Percentiles rank a stretch among this genome's conserved stretches.
These are phyloP conservation scores for Eilema caniola DNA, from an alignment of 2,888 invertebrate species.

Conservation along the genomic window DNA sequence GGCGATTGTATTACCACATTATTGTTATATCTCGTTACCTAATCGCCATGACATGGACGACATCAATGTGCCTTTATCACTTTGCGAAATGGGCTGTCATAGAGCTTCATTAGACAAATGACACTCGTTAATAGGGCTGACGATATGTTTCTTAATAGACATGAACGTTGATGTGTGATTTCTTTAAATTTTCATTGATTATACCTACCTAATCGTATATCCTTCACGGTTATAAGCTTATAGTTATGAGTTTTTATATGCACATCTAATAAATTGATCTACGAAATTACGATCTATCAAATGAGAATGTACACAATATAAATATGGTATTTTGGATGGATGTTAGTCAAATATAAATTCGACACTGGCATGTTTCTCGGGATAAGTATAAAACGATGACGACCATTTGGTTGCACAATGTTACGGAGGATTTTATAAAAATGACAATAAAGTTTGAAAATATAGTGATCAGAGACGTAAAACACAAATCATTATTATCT, in stretches of 20 bases:
- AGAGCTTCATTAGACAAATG: constrained; percentile 47
- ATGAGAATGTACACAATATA: not conserved
- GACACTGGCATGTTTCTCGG: not conserved
- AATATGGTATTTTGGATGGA: not conserved
- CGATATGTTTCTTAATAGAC: constrained; percentile 40
- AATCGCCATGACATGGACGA: constrained; percentile 44
- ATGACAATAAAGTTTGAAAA: too few relatives aligned
- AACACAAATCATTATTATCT: too few relatives aligned
- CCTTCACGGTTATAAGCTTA: not conserved
- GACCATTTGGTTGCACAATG: too few relatives aligned
- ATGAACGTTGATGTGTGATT: constrained; percentile 20
- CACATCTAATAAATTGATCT: not conserved
- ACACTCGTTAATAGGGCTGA: constrained; percentile 43
- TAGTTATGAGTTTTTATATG: not conserved
- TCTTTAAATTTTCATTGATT: not conserved
- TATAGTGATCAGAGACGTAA: too few relatives aligned
- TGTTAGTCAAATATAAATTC: not conserved
- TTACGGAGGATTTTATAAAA: too few relatives aligned
- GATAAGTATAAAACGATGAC: not conserved
- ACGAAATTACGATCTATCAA: not conserved
- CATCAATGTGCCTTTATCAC: constrained; percentile 48
- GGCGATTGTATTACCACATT: constrained; percentile 65
- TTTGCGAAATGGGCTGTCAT: constrained; percentile 32
- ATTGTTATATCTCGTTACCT: constrained; percentile 61
- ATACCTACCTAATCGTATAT: not conserved